These are phyloP conservation scores for Drosophila setosimentum DNA, from an alignment of 2,888 invertebrate genomes.

Conservation along the genomic window DNA sequence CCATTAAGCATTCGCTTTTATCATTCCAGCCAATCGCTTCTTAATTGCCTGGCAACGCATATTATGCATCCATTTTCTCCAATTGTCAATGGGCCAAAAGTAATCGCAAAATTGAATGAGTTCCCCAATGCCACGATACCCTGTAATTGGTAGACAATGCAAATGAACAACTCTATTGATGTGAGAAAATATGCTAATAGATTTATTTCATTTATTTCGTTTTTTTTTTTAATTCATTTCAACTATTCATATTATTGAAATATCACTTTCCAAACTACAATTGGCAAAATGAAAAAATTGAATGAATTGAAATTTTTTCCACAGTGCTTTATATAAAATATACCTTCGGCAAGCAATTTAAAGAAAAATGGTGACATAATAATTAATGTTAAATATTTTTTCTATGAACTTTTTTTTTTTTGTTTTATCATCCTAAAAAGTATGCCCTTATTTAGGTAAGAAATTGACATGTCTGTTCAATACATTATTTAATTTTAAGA, in stretches of 20 bases:
- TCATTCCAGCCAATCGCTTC: constrained; percentile 46
- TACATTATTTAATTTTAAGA: neutral
- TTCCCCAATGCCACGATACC: neutral
- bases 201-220: neutral
- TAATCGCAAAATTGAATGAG: constrained; percentile 1
- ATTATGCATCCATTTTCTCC: constrained; percentile 40
- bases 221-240: neutral
- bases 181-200: neutral
- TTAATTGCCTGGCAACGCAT: constrained; percentile 51
- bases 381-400: neutral
- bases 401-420: neutral
- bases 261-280: neutral
- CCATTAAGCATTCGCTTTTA: constrained; percentile 46
- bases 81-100: constrained; percentile 21
- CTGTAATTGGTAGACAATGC: neutral
- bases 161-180: neutral
- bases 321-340: too few species aligned
- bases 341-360: too few species aligned
- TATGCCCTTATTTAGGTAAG: too few species aligned
- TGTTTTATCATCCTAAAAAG: neutral
- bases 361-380: neutral
- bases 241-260: neutral
- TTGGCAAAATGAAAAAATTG: neutral
- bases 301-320: neutral
- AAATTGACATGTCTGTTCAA: neutral